Percentiles rank a stretch among this genome's conserved stretches.
These are phyloP conservation scores for Phylloscopus whistleri DNA, from an alignment of 2,113 vertebrate species.

Conservation along the genomic window DNA sequence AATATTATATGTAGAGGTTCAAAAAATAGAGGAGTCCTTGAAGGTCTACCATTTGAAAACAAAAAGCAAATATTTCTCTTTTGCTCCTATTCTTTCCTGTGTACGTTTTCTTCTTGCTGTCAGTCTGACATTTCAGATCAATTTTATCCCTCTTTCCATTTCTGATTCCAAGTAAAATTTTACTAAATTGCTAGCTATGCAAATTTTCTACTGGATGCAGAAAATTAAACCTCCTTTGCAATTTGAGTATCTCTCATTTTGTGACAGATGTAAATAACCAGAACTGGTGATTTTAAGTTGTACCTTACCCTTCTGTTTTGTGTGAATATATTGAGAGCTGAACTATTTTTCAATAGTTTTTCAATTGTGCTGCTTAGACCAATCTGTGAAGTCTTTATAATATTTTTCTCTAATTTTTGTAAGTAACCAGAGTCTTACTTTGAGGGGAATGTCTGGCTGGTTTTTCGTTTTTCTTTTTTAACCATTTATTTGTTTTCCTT, in stretches of 20 bases:
- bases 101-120: background rate
- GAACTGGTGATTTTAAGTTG: background rate
- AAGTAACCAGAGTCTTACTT: background rate
- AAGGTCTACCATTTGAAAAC: background rate
- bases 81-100: background rate
- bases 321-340: background rate
- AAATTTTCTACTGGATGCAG: background rate
- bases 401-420: conserved; percentile 36
- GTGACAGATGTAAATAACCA: background rate
- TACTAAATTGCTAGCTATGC: background rate
- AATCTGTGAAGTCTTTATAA: conserved; percentile 47
- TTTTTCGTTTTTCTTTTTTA: conserved; percentile 22
- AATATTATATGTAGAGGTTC: background rate
- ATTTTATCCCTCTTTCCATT: background rate
- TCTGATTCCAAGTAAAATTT: background rate
- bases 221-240: background rate
- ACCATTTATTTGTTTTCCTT: background rate
- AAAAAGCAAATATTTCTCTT: background rate
- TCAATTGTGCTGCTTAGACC: conserved; percentile 27
- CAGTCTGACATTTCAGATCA: background rate
- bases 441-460: background rate
- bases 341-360: conserved; percentile 27
- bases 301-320: background rate
- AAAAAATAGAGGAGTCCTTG: background rate
- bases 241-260: background rate